Percentiles rank a stretch among this genome's conserved stretches.
Evolutionary conservation across 1,140 invertebrate genomes (phyloP).

Genomic region (Stegodyphus dumicola): DNA sequence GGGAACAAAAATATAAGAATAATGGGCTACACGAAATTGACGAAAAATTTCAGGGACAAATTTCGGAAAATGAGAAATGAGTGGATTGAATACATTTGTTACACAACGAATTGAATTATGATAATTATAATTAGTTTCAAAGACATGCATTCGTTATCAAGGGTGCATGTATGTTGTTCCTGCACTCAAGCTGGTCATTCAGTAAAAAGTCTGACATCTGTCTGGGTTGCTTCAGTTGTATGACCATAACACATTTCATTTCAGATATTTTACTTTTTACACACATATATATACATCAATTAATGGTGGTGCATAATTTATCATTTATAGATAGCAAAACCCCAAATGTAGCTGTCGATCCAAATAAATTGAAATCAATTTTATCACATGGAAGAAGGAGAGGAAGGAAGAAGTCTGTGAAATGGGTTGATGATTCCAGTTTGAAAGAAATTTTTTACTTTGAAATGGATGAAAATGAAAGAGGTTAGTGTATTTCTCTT

Average conservation of each 20-base stretch:
- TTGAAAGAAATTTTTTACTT: conserved; percentile 87
- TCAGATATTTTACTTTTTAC: background rate
- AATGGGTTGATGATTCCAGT: conserved; percentile 83
- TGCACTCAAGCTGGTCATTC: no score
- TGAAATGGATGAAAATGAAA: conserved; percentile 92
- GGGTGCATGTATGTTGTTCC: no score
- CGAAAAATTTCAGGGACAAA: no score
- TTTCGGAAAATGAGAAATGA: no score
- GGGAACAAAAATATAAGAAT: no score
- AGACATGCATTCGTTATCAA: no score
- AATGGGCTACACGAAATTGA: no score
- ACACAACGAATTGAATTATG: no score
- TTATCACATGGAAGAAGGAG: conserved; percentile 63
- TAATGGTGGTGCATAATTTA: background rate
- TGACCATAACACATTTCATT: background rate
- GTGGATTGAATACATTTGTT: no score
- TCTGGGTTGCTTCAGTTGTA: background rate
- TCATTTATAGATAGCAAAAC: conserved; percentile 40
- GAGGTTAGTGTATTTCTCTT: conserved; percentile 69
- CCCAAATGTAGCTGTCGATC: conserved; percentile 13
- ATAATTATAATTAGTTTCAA: no score
- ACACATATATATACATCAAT: background rate
- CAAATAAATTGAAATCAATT: conserved; percentile 58
- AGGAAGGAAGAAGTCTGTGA: conserved; percentile 81
- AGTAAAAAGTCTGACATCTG: no score